Evolutionary conservation across 2,888 invertebrate species (phyloP).

Genomic region (Zonitis immaculata): DNA sequence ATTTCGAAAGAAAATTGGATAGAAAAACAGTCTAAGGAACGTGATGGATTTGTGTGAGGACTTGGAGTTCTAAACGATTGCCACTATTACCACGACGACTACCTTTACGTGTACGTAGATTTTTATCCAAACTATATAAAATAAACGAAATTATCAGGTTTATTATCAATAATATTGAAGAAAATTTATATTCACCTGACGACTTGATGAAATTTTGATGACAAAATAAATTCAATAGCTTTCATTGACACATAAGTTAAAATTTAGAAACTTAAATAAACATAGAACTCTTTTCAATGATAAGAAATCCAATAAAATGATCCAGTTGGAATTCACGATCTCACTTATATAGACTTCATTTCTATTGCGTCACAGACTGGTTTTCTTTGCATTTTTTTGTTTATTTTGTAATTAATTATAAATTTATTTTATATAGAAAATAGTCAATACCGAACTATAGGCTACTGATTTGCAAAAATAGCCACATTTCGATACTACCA

Average conservation of each 20-base stretch:
- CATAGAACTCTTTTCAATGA: neutral
- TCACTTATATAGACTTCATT: constrained; percentile 3
- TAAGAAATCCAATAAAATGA: neutral
- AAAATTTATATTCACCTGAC: constrained; percentile 38
- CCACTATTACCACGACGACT: constrained; percentile 81
- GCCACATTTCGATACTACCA: no score
- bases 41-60: constrained; percentile 78
- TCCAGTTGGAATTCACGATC: neutral
- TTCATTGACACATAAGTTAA: constrained; percentile 49
- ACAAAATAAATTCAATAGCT: constrained; percentile 42
- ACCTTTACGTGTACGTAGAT: constrained; percentile 75
- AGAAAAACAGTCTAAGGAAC: constrained; percentile 63
- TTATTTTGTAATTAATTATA: no score
- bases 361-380: constrained; percentile 9
- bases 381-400: constrained; percentile 2
- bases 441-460: no score
- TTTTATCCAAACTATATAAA: constrained; percentile 70
- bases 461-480: no score
- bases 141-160: neutral
- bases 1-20: neutral
- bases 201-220: constrained; percentile 44
- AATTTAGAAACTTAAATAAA: constrained; percentile 8
- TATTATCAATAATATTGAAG: neutral
- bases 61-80: constrained; percentile 78
- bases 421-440: no score